phyloP scores from a whole-genome alignment of 2,113 vertebrate species.

The Pyxicephalus adspersus region DNA sequence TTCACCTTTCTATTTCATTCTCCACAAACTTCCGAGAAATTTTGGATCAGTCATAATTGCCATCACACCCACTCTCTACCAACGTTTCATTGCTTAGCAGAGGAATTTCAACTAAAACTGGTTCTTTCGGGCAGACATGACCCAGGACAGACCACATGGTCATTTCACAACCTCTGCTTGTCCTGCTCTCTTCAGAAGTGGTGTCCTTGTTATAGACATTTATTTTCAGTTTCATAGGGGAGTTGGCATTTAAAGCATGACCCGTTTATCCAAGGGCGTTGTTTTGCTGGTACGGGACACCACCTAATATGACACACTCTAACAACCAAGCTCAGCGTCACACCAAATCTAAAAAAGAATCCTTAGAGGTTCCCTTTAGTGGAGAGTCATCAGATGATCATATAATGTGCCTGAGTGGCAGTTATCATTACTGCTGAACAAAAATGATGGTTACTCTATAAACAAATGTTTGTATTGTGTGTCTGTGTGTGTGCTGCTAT shows the following conservation, averaged over 20 bases:
- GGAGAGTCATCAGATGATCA: neutral
- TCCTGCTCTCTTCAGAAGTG: conserved; percentile 22
- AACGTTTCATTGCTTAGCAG: neutral
- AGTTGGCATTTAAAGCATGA: conserved; percentile 34
- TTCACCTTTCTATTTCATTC: conserved; percentile 12
- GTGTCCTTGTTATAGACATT: conserved; percentile 1
- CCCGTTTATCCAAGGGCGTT: neutral
- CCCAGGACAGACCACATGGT: neutral
- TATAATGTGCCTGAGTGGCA: neutral
- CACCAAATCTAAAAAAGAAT: neutral
- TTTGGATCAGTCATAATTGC: neutral
- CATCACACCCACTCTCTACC: conserved; percentile 3
- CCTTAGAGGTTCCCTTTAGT: conserved; percentile 1
- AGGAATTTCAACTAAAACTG: conserved; percentile 10
- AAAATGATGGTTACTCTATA: conserved; percentile 1
- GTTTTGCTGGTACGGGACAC: neutral
- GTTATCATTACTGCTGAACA: neutral
- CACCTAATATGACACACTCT: neutral
- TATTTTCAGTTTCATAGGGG: conserved; percentile 11
- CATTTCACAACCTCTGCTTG: conserved; percentile 2
- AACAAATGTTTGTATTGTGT: conserved; percentile 26
- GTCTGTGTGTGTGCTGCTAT: neutral
- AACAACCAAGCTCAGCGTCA: conserved; percentile 5
- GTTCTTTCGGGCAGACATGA: conserved; percentile 6
- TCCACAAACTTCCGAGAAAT: conserved; percentile 4